These are phyloP conservation scores for Ceratoteleas bidentatus DNA, from an alignment of 1,140 invertebrate species.

Conservation along the genomic window DNA sequence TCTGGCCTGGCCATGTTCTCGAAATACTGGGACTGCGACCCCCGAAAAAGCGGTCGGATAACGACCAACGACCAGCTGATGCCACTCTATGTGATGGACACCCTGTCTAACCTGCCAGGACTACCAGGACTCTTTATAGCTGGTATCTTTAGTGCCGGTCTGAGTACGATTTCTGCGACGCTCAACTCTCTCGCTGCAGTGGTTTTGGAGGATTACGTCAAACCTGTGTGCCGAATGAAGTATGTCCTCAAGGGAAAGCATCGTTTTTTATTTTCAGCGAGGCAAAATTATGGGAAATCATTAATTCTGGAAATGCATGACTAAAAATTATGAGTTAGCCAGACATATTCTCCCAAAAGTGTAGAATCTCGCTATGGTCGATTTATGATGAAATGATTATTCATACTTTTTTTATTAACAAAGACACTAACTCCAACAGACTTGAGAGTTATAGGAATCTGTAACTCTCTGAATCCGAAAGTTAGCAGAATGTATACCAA, in stretches of 20 bases:
- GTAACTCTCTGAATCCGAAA: too few relatives aligned
- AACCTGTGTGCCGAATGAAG: conserved; percentile 71
- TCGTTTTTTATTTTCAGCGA: too few relatives aligned
- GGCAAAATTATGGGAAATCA: too few relatives aligned
- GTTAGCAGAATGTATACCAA: too few relatives aligned
- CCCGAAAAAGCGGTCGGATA: conserved; percentile 83
- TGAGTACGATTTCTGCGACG: conserved; percentile 80
- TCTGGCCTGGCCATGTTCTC: conserved; percentile 90
- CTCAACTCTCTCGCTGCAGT: conserved; percentile 83
- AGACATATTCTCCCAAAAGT: too few relatives aligned
- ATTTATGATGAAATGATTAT: too few relatives aligned
- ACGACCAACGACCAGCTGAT: conserved; percentile 84
- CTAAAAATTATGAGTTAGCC: too few relatives aligned
- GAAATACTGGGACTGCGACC: conserved; percentile 89
- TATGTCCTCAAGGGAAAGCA: conserved; percentile 65
- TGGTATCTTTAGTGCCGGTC: conserved; percentile 86
- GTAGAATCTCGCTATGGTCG: too few relatives aligned
- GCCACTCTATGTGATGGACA: conserved; percentile 85
- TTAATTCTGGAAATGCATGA: too few relatives aligned
- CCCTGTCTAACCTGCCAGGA: conserved; percentile 81
- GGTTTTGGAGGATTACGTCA: conserved; percentile 83
- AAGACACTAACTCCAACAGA: too few relatives aligned
- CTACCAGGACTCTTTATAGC: conserved; percentile 87
- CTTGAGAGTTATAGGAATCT: too few relatives aligned
- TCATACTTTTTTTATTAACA: too few relatives aligned